These are phyloP conservation scores for Hafferia zeledoni DNA, from an alignment of 2,797 vertebrate genomes.

Conservation along the genomic window DNA sequence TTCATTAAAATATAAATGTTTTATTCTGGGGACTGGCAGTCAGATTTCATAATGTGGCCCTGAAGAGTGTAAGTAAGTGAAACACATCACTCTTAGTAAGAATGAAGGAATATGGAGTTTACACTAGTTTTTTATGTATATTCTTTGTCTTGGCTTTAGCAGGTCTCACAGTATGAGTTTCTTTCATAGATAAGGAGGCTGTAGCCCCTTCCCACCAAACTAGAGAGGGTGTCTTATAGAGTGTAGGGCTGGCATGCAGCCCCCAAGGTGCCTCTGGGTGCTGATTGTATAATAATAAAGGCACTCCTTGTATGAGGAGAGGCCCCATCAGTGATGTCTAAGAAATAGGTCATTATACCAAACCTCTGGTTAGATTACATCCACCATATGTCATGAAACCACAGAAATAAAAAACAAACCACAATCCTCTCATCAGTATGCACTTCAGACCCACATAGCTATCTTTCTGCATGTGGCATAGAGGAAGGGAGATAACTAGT, in stretches of 20 bases:
- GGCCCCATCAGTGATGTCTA: not conserved
- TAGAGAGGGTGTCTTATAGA: not conserved
- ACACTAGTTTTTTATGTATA: not conserved
- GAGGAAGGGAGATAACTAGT: not conserved
- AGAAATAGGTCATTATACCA: not conserved
- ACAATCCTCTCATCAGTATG: not conserved
- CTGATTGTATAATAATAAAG: not conserved
- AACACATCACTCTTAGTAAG: not conserved
- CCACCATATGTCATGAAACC: not conserved
- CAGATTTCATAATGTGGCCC: not conserved
- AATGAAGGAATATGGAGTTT: not conserved
- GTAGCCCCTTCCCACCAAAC: not conserved
- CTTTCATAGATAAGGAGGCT: not conserved
- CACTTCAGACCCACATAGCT: not conserved
- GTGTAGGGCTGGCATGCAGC: not conserved
- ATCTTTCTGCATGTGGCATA: not conserved
- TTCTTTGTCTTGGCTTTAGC: not conserved
- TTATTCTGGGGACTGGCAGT: not conserved
- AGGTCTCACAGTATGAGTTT: not conserved
- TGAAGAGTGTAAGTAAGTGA: not conserved
- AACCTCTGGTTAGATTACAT: not conserved
- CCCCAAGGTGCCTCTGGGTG: not conserved
- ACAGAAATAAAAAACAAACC: not conserved
- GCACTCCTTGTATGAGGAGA: not conserved
- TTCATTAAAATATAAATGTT: not conserved